Evolutionary conservation across 37 sponge, comb jelly and placozoan genomes (phyloP), one percentile per base, ranked within the genome.

Genomic region (Beroe forskalii): DNA sequence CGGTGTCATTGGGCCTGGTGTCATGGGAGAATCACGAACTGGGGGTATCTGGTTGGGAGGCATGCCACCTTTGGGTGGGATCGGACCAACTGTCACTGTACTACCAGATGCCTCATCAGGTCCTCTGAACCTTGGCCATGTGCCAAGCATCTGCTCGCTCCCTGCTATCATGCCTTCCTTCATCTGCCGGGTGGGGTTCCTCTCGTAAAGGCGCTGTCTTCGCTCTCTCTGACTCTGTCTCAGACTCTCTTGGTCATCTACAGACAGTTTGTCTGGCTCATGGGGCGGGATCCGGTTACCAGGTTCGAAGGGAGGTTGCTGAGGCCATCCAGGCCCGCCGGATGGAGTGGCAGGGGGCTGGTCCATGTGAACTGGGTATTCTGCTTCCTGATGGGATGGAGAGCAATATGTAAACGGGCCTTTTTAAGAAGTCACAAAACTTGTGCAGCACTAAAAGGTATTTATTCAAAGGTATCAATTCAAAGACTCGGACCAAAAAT

Each of bases 1-100:
- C 1, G 44, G 86, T 33, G 86, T 80, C 86, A 80, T 80, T 17
- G 86, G 86, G 2, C 44, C 86, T 23, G 86, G 86, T 35, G 86
- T 80, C 72, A 69, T 69, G 4, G 72, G 72, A 14, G 33, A 32
- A 32, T 69, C 72, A 6, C 72, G 36, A 43, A 2, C n/a, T 36
- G 75, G 36, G 35, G 75, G 40, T 30, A 72, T 72, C 75, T 72
- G 75, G 20, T 72, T 72, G 30, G 86, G 86, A 27, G 31, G 30
- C 72, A 69, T 69, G 72, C 72, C 72, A 39, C 40, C 86, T 44
- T 80, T 80, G 19, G 36, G 32, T 28, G 72, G 72, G n/a, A 80
- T 80, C 0, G 86, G 86, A 9, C 86, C 86, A 0, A 80, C 55
- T 39, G 86, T 80, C n/a, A 80, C 86, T 4, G 86, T 80, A 23